These are phyloP conservation scores for Oceanodroma leucorhoa DNA, from an alignment of 2,797 vertebrate species.

Conservation along the genomic window DNA sequence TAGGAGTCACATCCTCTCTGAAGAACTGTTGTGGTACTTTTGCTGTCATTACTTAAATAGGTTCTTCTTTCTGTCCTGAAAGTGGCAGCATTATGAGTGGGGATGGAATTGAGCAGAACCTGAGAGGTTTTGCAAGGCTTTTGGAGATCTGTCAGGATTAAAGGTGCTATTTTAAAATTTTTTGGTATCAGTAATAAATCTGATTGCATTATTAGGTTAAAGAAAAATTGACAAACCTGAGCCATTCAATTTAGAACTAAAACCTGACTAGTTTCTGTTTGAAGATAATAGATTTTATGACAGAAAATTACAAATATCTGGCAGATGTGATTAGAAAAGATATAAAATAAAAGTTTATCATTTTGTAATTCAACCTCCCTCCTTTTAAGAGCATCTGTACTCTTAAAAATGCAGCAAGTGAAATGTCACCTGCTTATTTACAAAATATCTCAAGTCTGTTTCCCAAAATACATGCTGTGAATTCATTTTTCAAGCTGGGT, in stretches of 20 bases:
- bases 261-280: background rate
- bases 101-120: background rate
- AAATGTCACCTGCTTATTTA: conserved; percentile 55
- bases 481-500: conserved; percentile 43
- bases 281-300: conserved; percentile 14
- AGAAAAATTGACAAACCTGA: background rate
- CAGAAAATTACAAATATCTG: background rate
- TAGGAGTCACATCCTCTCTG: background rate
- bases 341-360: conserved; percentile 1
- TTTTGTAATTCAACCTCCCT: background rate
- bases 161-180: background rate
- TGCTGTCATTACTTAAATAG: background rate
- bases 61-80: background rate
- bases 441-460: conserved; percentile 13
- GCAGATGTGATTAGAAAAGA: conserved; percentile 9
- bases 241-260: background rate
- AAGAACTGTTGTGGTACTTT: background rate
- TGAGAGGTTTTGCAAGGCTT: background rate
- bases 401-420: conserved; percentile 28
- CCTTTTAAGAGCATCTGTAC: background rate
- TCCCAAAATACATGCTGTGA: conserved; percentile 12
- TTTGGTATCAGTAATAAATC: conserved; percentile 19
- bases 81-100: background rate
- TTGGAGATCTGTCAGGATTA: background rate
- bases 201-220: background rate